Base-by-base conservation (phyloP, 2,113 vertebrate genomes). In the Martes martes region DNA sequence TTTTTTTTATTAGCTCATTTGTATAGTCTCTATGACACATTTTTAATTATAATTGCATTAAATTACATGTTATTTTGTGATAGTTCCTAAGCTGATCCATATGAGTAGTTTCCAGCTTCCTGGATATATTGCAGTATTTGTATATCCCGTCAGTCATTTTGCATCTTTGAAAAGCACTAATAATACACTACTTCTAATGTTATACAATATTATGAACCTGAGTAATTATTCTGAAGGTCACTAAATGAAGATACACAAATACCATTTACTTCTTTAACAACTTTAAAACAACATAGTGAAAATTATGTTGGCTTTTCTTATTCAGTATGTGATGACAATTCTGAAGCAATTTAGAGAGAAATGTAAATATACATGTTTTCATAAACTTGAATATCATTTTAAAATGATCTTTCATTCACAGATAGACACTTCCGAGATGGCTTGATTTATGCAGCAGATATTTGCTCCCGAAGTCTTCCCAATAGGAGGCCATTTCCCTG, bases 191-290 rank as follows among this genome's bases (percentile, higher is more conserved):
- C 45, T 76, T 82, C 21, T 61, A 61, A 4, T 79, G 14, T 61
- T 63, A 74, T 33, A 33, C 0, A 69, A 52, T 28, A 88, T 57
- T 79, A 87, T 67, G 73, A 81, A 93, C 63, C 21, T 23, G 4
- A 87, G 45, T 61, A 50, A 67, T 65, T 67, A 76, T 86, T 65
- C 81, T 61, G 23, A 67, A 91, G 14, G 3, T 39, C 67, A 69
- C 74, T 74, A 73, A 94, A 52, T 24, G 4, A 86, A 92, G 8
- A 94, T 55, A 90, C 9, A 73, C 16, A 80, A 85, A n/a, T 76
- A 47, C 14, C 2, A 31, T 65, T 92, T 78, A 50, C 21, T 76
- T 33, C 28, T 57, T 92, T 69, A 83, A 65, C 59, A 3, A 42
- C 47, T 45, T 92, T 89, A 81, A 52, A 81, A 45, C 11, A 92